Evolutionary conservation across 2,797 vertebrate genomes (phyloP).

Genomic region (Cuniculus paca): DNA sequence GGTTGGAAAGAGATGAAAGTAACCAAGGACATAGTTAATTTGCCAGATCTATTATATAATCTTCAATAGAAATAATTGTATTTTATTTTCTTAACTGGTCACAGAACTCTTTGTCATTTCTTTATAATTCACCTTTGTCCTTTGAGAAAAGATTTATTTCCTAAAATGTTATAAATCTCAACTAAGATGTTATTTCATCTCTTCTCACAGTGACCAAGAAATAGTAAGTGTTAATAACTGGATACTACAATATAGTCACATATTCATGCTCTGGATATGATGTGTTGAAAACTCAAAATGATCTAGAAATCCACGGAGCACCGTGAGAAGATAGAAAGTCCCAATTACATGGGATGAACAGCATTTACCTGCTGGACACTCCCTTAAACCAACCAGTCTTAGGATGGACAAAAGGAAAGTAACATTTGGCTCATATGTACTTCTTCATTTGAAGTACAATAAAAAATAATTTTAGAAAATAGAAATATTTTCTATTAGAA

Average conservation of each 20-base stretch:
- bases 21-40: not conserved
- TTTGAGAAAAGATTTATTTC: not conserved
- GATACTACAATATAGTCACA: not conserved
- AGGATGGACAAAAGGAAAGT: not conserved
- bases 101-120: not conserved
- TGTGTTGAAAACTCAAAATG: not conserved
- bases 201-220: not conserved
- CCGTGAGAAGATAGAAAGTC: not conserved
- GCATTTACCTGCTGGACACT: accelerated
- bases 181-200: not conserved
- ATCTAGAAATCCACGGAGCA: not conserved
- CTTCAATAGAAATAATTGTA: not conserved
- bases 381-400: not conserved
- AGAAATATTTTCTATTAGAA: not conserved
- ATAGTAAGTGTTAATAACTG: not conserved
- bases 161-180: not conserved
- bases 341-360: not conserved
- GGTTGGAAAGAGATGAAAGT: not conserved
- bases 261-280: not conserved
- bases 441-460: not conserved
- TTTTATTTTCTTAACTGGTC: not conserved
- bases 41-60: not conserved
- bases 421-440: not conserved
- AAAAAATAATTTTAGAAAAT: not conserved
- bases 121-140: not conserved